Base-by-base conservation (phyloP, 2,888 invertebrate genomes). In the Euplagia quadripunctaria region DNA sequence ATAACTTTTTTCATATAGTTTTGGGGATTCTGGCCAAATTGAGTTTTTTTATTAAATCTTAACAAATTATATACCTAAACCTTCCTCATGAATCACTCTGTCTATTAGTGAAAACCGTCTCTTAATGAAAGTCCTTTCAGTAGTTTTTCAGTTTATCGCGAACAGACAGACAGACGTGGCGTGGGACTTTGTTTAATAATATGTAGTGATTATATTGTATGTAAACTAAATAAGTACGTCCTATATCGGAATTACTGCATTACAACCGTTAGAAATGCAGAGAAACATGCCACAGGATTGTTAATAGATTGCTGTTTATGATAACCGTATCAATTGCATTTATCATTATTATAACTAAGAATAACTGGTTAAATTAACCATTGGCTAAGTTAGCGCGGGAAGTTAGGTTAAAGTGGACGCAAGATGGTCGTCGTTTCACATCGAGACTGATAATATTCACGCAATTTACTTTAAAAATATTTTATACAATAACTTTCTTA, bases 291-390 rank as follows among this genome's bases (percentile, higher is more conserved):
- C n/a, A 42, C 68, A 42, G 52, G 20, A 49, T n/a, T 31, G 14
- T 67, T 55, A 42, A 52, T 43, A 8, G 12, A 17, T 41, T 5
- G 49, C 41, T n/a, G 17, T 70, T 20, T 51, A 17, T 70, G 70
- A 70, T n/a, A 6, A 51, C 70, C 70, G 41, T 70, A n/a, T 31
- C 49, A 51, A 64, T 70, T 17, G n/a, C 51, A 70, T 70, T 51
- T 43, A 42, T 17, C 12, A 17, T 64, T 51, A 49, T 61, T 69
- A 69, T 69, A 64, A 49, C 12, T 64, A 41, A 41, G 63, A 63
- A n/a, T 70, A 41, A 64, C 70, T 63, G 49, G 51, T 43, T 49
- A 46, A 31, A 55, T 43, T 64, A n/a, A 42, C n/a, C 64, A 12
- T 31, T 16, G 11, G 11, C 49, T 46, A 51, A 49, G n/a, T 43